Base-by-base conservation (phyloP, 2,888 invertebrate genomes). In the Chorisops tibialis region DNA sequence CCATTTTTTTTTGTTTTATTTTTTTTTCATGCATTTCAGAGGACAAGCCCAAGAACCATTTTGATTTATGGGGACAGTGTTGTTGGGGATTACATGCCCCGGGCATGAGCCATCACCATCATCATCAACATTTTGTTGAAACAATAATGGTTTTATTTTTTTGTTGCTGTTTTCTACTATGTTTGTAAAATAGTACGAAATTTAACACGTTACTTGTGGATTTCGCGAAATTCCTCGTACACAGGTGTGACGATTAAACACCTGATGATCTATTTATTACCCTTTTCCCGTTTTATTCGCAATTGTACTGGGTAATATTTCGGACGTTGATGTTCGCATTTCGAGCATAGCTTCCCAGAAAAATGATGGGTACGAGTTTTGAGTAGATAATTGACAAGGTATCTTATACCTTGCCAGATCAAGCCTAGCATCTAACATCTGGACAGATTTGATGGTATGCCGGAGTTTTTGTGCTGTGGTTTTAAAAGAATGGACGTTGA, bases 11-110 rank as follows among this genome's bases (percentile, higher is more conserved):
- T 45, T 19, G 16, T 11, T 19, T 45, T 38, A 38, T 37, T 51
- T 51, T 38, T 37, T 41, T 3, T 14, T 11, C 24, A 11, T n/a
- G 21, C 43, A 39, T 43, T n/a, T 45, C 18, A 7, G 30, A 30
- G 30, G 30, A 30, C 54, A 30, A 45, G 43, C 56, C 56, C 56
- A 18, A 37, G 16, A 56, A 56, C 56, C 56, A 56, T 43, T 56
- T 56, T 56, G 56, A 56, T 56, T 56, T 43, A 56, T 56, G 56
- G 18, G 45, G 30, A 56, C 56, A 56, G 43, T 56, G n/a, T n/a
- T 54, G 43, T 56, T 24, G 56, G 43, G 43, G 56, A 56, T 56
- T 56, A 56, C 56, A 56, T 56, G 56, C 22, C 43, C 43, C 30
- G 45, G 30, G 56, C 56, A 56, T 56, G 56, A 56, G 56, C 56